Evolutionary conservation across 2,797 vertebrate genomes (phyloP), one percentile per base, ranked within the genome.

Genomic region (Lacerta viridis): DNA sequence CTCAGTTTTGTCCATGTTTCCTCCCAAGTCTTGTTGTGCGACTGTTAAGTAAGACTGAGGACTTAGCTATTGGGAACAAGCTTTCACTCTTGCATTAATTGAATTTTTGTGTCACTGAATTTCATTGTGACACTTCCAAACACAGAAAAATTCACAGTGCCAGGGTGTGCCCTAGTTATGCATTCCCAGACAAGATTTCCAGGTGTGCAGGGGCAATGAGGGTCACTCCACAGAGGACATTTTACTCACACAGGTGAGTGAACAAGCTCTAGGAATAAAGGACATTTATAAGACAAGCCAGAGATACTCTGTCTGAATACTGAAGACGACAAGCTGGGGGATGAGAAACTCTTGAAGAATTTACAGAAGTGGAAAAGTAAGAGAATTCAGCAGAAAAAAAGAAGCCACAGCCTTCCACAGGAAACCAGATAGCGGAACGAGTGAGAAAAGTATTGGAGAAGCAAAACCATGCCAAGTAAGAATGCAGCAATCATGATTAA

Each of bases 261-360:
- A 86, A 83, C 86, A 88, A 29, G 27, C n/a, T 75, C 50, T 86
- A 74, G 86, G 41, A 91, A 91, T 1, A 92, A 84, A 36, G 81
- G 91, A 79, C 9, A 71, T 83, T 83, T 80, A 69, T 86, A 92
- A 69, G 46, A 82, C 0, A 0, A 0, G 0, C 77, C 75, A 87
- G 90, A 93, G 41, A 69, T 33, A 68, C 84, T 93, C 89, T 93
- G 89, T 82, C 86, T 95, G 79, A 61, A 41, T 4, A 33, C 17
- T 33, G 46, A 90, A 66, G 10, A 72, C 83, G 46, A 55, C 75
- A 9, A 61, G 25, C 68, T 90, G 9, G 27, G 84, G 79, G 20
- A 82, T 85, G 64, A 89, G 83, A 89, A 92, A 87, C 50, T 74
- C 88, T 71, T n/a, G 74, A 92, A 83, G 55, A 92, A 90, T 94